Percentiles rank a stretch among this genome's conserved stretches.
Conservation (phyloP, 2,797 vertebrate genomes). For the Sandelia bainsii region DNA sequence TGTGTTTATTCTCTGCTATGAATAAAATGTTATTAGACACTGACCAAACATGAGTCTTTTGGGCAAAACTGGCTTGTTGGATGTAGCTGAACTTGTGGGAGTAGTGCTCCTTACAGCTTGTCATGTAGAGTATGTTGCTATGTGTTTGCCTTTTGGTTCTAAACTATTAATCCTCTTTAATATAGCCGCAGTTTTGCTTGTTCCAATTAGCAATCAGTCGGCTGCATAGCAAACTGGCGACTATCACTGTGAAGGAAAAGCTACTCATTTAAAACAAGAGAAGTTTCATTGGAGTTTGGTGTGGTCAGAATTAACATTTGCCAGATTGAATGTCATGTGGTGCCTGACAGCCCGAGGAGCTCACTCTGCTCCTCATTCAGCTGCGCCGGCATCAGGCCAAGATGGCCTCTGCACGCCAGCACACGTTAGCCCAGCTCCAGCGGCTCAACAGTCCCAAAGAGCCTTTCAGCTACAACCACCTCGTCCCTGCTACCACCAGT, state of each 20-base stretch:
- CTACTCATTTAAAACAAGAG: neutral
- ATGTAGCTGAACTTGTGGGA: slow-evolving; percentile 5
- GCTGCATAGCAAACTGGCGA: neutral
- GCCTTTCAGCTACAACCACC: slow-evolving; percentile 73
- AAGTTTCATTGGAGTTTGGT: slow-evolving; percentile 8
- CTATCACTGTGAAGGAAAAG: neutral
- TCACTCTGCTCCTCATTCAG: slow-evolving; percentile 95
- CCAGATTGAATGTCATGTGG: slow-evolving; percentile 73
- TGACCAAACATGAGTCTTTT: neutral
- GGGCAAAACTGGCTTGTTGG: neutral
- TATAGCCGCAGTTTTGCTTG: slow-evolving; percentile 28
- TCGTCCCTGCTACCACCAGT: slow-evolving; percentile 48
- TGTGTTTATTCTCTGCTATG: neutral
- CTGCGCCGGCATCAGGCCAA: slow-evolving; percentile 95
- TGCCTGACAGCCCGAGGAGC: slow-evolving; percentile 93
- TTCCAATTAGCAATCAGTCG: slow-evolving; percentile 1
- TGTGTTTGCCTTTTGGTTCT: slow-evolving; percentile 24
- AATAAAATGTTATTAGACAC: neutral
- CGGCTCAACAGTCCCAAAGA: slow-evolving; percentile 87
- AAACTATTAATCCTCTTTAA: slow-evolving; percentile 9
- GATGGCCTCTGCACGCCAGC: slow-evolving; percentile 91
- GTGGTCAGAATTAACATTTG: slow-evolving; percentile 38
- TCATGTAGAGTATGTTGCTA: neutral
- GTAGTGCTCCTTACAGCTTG: neutral
- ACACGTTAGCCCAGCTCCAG: slow-evolving; percentile 90